A percentile compares a stretch with the other conserved stretches of the same genome.
Conservation (phyloP, 2,113 vertebrate species). For the Sander vitreus region DNA sequence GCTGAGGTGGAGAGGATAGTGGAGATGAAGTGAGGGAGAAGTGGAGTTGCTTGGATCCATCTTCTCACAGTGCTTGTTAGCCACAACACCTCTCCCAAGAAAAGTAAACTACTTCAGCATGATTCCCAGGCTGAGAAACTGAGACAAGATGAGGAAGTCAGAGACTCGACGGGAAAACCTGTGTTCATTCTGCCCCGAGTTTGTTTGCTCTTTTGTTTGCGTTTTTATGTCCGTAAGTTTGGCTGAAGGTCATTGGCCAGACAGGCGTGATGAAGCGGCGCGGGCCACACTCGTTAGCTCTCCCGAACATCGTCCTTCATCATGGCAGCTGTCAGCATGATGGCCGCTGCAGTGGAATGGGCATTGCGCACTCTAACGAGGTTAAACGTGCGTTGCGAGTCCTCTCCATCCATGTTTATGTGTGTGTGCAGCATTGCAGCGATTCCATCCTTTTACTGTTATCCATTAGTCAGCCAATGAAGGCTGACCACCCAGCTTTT, state of each 20-base stretch:
- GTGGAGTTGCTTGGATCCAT: neutral
- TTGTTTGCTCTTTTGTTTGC: slow-evolving; percentile 50
- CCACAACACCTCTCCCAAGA: slow-evolving; percentile 4
- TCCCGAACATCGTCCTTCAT: slow-evolving; percentile 70
- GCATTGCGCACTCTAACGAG: slow-evolving; percentile 53
- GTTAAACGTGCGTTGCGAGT: slow-evolving; percentile 52
- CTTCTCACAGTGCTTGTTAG: slow-evolving; percentile 44
- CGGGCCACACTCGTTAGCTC: slow-evolving; percentile 55
- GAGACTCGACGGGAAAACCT: neutral
- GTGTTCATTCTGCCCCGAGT: neutral
- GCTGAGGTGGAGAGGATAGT: neutral
- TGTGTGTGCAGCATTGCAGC: slow-evolving; percentile 26
- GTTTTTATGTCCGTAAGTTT: slow-evolving; percentile 18
- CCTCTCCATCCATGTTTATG: slow-evolving; percentile 46
- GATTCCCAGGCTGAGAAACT: slow-evolving; percentile 4
- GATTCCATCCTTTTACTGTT: slow-evolving; percentile 48
- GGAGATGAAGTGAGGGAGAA: neutral
- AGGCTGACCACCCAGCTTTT: slow-evolving; percentile 70
- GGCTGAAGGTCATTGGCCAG: slow-evolving; percentile 62
- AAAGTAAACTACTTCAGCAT: slow-evolving; percentile 17
- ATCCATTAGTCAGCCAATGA: slow-evolving; percentile 78
- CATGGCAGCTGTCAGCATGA: slow-evolving; percentile 66
- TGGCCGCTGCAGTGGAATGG: slow-evolving; percentile 57
- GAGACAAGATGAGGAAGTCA: neutral
- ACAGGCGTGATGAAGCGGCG: slow-evolving; percentile 56